Evolutionary conservation across 53 echinoderm and acorn worm species (phyloP), one percentile per base, ranked within the genome.

Genomic region (Mesocentrotus franciscanus): DNA sequence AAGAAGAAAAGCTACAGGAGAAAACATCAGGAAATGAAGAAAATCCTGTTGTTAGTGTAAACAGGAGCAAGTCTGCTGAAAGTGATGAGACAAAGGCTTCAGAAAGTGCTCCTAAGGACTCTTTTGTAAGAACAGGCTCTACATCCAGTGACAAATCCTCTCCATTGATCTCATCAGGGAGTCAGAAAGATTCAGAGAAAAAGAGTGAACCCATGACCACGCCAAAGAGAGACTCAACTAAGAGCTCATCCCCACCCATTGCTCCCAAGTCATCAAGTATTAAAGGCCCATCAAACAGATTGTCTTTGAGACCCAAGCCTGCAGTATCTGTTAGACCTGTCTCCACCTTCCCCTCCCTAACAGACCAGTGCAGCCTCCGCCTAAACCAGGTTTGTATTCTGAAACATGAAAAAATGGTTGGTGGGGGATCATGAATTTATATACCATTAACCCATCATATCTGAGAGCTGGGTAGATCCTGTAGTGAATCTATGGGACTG

Each of bases 301-400:
- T 35, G 91, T 8, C 84, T n/a, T n/a, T 62, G 10, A 93, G 61
- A 76, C 93, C 93, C 8, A 93, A 93, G 36, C 93, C 93, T 16
- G 16, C 9, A 6, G 29, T 83, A 32, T 4, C 34, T 27, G 9
- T 61, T 17, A 79, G 93, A 60, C 93, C 79, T 30, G 9, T 84
- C 22, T 81, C 81, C 20, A 58, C 76, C 17, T 26, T 84, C 22
- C 61, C 81, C 20, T 32, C 76, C 17, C 83, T 9, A 93, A 61
- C 35, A 93, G 22, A 60, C 83, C 93, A 30, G 79, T 61, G 20
- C 18, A 66, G 8, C 56, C 39, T 93, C 76, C 93, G 1, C 81
- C 93, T 20, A 81, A 81, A 60, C 27, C 60, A 93, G 93, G 93
- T 93, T 17, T 9, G 81, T 93, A n/a, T 27, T 84, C 49, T 42